Evolutionary conservation across 2,888 invertebrate species (phyloP), one percentile per base, ranked within the genome.

Genomic region (Agrilus mali): DNA sequence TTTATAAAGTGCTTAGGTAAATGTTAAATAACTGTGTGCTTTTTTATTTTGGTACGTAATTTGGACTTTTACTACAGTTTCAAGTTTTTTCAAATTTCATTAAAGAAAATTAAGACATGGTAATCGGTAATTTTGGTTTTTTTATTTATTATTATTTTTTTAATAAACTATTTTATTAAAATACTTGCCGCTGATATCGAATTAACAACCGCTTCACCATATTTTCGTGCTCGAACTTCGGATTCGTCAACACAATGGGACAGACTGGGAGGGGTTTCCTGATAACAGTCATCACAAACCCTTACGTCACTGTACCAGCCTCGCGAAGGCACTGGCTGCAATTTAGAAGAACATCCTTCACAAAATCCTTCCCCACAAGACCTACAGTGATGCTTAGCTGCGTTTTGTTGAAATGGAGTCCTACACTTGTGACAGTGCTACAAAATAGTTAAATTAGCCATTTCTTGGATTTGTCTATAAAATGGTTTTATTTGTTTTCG

Each of bases 291-390:
- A 52, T 83, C 78, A 61, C 87, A 88, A 4, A 87, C 85, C 43
- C 87, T 68, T 1, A 84, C 85, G 1, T 79, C 76, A 15, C 70
- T 67, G 7, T 67, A 63, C 86, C 86, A 86, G 43, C 85, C 84
- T 48, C 78, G 70, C 10, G 75, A 73, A 12, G 85, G 85, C 14
- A 87, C 86, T 14, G 79, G 73, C 55, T 77, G 71, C 41, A 69
- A 69, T 42, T 74, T 71, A n/a, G 74, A 72, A 2, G 84, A 82
- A 58, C 87, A 88, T 5, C 60, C 60, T 49, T 80, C 77, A 60
- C 87, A 88, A 56, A 86, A 86, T 1, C 86, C 87, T 59, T 83
- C 78, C 0, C 86, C 86, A 62, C 87, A 87, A 0, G 78, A 71
- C 40, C 86, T 76, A 56, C 86, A 86, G 57, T 86, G 86, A 57